Percentiles rank a stretch among this genome's conserved stretches.
Conservation (phyloP, 2,797 vertebrate genomes). For the Danio kyathit region DNA sequence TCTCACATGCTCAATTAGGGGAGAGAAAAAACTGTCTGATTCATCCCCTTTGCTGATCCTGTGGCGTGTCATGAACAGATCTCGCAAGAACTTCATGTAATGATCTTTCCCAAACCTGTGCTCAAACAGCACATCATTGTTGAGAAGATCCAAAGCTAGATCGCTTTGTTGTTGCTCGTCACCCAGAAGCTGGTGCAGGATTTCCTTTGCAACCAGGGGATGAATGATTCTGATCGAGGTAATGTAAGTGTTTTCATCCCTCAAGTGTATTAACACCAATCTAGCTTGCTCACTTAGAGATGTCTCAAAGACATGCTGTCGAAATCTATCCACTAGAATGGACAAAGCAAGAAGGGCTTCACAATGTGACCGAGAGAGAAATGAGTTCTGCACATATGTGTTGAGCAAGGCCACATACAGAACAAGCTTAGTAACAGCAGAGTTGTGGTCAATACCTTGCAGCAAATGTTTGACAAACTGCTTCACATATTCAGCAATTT, state of each 20-base stretch:
- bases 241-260: slow-evolving; percentile 80
- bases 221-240: slow-evolving; percentile 84
- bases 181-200: slow-evolving; percentile 80
- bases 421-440: slow-evolving; percentile 76
- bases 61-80: slow-evolving; percentile 79
- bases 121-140: slow-evolving; percentile 77
- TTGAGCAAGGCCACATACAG: slow-evolving; percentile 85
- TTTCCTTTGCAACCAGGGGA: slow-evolving; percentile 84
- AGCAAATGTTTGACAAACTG: slow-evolving; percentile 79
- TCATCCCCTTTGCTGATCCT: slow-evolving; percentile 82
- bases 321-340: slow-evolving; percentile 64
- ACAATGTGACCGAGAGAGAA: slow-evolving; percentile 85
- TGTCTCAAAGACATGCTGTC: slow-evolving; percentile 73
- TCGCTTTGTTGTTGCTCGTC: slow-evolving; percentile 74
- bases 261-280: slow-evolving; percentile 83
- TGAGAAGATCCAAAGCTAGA: slow-evolving; percentile 79
- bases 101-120: slow-evolving; percentile 83
- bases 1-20: slow-evolving; percentile 83
- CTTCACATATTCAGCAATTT: slow-evolving; percentile 68
- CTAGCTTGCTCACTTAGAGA: slow-evolving; percentile 78
- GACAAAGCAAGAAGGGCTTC: slow-evolving; percentile 80
- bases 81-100: slow-evolving; percentile 78
- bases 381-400: slow-evolving; percentile 83
- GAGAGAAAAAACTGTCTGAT: slow-evolving; percentile 81
- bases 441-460: slow-evolving; percentile 73